These are phyloP conservation scores for Agriopis marginaria DNA, from an alignment of 2,888 invertebrate genomes.

Conservation along the genomic window DNA sequence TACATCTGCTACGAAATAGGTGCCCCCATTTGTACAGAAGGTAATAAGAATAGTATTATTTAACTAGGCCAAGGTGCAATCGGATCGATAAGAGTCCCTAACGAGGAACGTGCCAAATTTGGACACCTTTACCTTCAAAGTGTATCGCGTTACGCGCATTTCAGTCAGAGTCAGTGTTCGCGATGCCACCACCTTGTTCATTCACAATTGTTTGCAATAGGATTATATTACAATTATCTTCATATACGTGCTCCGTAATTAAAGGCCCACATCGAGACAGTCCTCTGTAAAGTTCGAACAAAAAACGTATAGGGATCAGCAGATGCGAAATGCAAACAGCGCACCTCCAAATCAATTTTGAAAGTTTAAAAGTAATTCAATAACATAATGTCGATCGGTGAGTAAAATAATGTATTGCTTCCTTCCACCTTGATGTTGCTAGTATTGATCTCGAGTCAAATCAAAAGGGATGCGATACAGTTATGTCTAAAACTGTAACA, in stretches of 20 bases:
- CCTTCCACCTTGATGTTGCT: slow-evolving; percentile 78
- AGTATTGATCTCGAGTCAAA: slow-evolving; percentile 54
- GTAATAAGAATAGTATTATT: slow-evolving; percentile 46
- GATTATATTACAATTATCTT: slow-evolving; percentile 85
- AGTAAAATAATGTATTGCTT: slow-evolving; percentile 77
- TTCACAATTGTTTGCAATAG: slow-evolving; percentile 77
- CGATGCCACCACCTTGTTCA: slow-evolving; percentile 72
- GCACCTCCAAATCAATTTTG: slow-evolving; percentile 73
- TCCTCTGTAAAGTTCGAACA: slow-evolving; percentile 63
- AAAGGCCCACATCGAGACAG: slow-evolving; percentile 81
- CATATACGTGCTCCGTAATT: slow-evolving; percentile 80
- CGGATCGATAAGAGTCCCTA: slow-evolving; percentile 46
- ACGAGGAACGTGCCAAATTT: slow-evolving; percentile 79
- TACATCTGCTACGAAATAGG: slow-evolving; percentile 69
- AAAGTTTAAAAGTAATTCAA: slow-evolving; percentile 85
- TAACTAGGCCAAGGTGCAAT: slow-evolving; percentile 64
- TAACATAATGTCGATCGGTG: slow-evolving; percentile 82
- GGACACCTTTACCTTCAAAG: slow-evolving; percentile 64
- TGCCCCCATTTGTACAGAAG: slow-evolving; percentile 35
- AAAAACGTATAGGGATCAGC: slow-evolving; percentile 69
- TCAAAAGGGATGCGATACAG: slow-evolving; percentile 72
- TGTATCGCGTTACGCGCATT: slow-evolving; percentile 67
- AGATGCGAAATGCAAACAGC: slow-evolving; percentile 81
- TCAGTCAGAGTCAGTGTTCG: slow-evolving; percentile 59
- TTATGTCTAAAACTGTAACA: slow-evolving; percentile 84